These are phyloP conservation scores for Meloidogyne chitwoodi DNA, from an alignment of 1,140 invertebrate species.

Conservation along the genomic window DNA sequence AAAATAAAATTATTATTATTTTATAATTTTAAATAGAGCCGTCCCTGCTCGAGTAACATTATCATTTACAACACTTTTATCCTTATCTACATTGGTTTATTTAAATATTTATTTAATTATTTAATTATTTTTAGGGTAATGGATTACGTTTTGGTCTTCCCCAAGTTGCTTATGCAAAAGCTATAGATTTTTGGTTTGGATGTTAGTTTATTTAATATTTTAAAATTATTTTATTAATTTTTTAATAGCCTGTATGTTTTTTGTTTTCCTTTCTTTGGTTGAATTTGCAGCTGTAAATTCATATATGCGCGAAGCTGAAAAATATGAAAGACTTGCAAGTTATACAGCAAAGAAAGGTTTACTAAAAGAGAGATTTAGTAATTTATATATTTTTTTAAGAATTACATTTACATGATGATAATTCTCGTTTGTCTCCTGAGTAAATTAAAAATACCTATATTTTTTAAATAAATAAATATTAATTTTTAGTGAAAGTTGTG, in stretches of 20 bases:
- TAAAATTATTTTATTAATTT: background rate
- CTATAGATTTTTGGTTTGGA: slow-evolving; percentile 47
- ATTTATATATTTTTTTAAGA: background rate
- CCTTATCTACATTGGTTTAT: slow-evolving; percentile 48
- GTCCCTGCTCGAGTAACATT: slow-evolving; percentile 58
- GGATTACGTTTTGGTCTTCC: slow-evolving; percentile 44
- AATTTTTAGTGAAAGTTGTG: background rate
- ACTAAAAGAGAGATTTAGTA: background rate
- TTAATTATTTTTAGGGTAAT: slow-evolving; percentile 32
- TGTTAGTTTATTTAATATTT: slow-evolving; percentile 11
- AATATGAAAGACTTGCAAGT: slow-evolving; percentile 50
- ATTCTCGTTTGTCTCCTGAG: background rate
- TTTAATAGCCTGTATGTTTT: slow-evolving; percentile 50
- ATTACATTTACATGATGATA: background rate
- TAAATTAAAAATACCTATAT: background rate
- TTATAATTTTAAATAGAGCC: slow-evolving; percentile 27
- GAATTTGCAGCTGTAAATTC: slow-evolving; percentile 56
- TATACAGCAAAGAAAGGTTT: slow-evolving; percentile 27
- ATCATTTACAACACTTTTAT: slow-evolving; percentile 54
- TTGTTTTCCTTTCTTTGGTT: slow-evolving; percentile 53
- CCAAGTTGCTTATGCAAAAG: slow-evolving; percentile 45
- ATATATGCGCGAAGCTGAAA: slow-evolving; percentile 56
- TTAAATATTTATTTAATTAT: background rate
- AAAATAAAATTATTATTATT: background rate
- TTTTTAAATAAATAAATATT: background rate